Base-by-base conservation (phyloP, 2,797 vertebrate genomes). In the Phyllotis vaccarum region DNA sequence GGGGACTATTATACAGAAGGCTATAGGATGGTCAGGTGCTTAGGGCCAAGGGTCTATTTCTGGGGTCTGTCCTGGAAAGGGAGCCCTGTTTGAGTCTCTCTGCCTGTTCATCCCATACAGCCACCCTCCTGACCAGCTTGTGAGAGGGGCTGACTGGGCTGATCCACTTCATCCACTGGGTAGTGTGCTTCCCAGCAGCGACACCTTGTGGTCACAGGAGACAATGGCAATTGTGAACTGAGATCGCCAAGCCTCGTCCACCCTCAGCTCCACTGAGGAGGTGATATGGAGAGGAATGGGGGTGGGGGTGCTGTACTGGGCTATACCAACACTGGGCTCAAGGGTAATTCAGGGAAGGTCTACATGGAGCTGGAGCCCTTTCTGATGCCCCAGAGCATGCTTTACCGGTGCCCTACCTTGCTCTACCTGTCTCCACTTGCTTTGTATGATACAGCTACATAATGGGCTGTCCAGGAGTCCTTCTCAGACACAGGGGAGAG, bases 121-220 rank as follows among this genome's bases (percentile, higher is more conserved):
- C 24, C 37, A 3, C 31, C 24, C 2, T 37, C 22, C 34, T 1
- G 9, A 3, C 37, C 66, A 13, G 24, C 76, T n/a, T 1, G 31
- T 54, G n/a, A 24, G 58, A 21, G 37, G 24, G 22, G 58, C 64
- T 8, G 3, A 21, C 1, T 9, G 27, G 43, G 2, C 19, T 1
- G n/a, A 34, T 43, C 11, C 1, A 14, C 34, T 9, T 43, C 4
- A 3, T 4, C 86, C n/a, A 0, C 17, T 0, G 0, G 54, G 3
- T 22, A 0, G 3, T 27, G 22, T 13, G 0, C 10, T 64, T 90
- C 22, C 27, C 46, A 0, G 72, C 54, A 58, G 97, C 10, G 93
- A 80, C 97, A 91, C 90, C 54, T 0, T 54, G 96, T 93, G 97
- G 92, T 60, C 0, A 34, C 24, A 13, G 12, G 4, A 49, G 46